Percentiles rank a stretch among this genome's conserved stretches.
Evolutionary conservation across 2,797 vertebrate genomes (phyloP).

Genomic region (Vipera latastei): DNA sequence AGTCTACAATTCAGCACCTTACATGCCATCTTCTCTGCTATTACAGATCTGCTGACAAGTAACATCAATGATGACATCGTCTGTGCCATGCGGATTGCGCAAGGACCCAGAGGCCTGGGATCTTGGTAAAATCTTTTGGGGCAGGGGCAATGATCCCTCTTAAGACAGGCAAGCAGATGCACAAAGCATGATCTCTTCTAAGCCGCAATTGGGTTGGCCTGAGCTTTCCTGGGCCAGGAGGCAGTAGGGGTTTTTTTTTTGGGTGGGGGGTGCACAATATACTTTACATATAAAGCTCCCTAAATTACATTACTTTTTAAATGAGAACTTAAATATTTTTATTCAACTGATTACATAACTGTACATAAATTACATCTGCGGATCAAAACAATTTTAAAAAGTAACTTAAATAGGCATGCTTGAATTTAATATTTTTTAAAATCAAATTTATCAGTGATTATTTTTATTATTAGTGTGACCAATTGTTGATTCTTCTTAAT

Average conservation of each 20-base stretch:
- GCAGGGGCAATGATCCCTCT: neutral
- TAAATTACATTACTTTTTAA: neutral
- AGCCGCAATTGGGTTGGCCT: neutral
- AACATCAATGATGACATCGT: constrained; percentile 48
- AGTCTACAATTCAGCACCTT: neutral
- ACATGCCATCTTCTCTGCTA: constrained; percentile 4
- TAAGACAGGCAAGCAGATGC: neutral
- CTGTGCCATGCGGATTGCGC: constrained; percentile 61
- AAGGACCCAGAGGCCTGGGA: constrained; percentile 45
- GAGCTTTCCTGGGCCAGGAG: neutral
- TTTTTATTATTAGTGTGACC: neutral
- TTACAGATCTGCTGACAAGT: constrained; percentile 51
- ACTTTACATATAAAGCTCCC: neutral
- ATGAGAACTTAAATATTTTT: neutral
- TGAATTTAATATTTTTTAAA: neutral
- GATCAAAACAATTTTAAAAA: neutral
- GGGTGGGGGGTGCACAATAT: neutral
- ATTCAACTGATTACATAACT: neutral
- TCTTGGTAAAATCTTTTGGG: constrained; percentile 15
- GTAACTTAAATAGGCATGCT: neutral
- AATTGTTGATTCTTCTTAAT: neutral
- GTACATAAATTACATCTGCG: neutral
- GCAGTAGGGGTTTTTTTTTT: neutral
- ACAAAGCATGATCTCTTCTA: neutral
- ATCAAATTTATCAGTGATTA: neutral